A percentile compares a stretch with the other conserved stretches of the same genome.
These are phyloP conservation scores for Aselliscus stoliczkanus DNA, from an alignment of 2,797 vertebrate genomes.

Conservation along the genomic window DNA sequence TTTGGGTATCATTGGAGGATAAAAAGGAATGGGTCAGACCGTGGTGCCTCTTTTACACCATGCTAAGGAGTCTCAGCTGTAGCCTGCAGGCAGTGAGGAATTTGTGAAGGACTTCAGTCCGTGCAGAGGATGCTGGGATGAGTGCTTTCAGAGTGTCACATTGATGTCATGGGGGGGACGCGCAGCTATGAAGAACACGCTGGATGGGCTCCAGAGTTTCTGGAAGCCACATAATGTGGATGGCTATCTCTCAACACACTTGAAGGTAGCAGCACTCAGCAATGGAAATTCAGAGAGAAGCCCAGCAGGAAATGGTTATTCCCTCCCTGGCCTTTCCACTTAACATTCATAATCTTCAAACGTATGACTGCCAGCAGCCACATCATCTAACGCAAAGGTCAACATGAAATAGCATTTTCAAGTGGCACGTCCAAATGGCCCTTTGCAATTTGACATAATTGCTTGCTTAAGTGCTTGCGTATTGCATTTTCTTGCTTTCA, in stretches of 20 bases:
- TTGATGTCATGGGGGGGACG: accelerated
- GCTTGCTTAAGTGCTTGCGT: conserved; percentile 10
- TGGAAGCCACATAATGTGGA: background rate
- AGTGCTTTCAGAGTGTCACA: background rate
- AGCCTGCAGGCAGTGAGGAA: too few species aligned
- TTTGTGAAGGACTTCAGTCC: background rate
- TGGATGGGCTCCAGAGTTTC: background rate
- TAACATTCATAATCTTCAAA: background rate
- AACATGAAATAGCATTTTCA: background rate
- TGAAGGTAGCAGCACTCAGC: background rate
- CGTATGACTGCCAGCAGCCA: background rate
- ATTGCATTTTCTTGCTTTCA: background rate
- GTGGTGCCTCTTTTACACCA: background rate
- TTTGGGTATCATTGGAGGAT: background rate
- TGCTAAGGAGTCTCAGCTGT: background rate
- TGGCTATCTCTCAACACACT: background rate
- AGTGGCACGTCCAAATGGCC: background rate
- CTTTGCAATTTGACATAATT: background rate
- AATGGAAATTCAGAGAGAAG: background rate
- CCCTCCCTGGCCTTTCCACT: background rate
- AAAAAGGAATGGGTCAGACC: background rate
- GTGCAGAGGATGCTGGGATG: background rate
- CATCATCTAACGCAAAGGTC: background rate
- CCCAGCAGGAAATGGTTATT: background rate
- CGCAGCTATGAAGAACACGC: too few species aligned